Percentiles rank a stretch among this genome's conserved stretches.
Conservation (phyloP, 2,113 vertebrate species). For the Echinops telfairi region DNA sequence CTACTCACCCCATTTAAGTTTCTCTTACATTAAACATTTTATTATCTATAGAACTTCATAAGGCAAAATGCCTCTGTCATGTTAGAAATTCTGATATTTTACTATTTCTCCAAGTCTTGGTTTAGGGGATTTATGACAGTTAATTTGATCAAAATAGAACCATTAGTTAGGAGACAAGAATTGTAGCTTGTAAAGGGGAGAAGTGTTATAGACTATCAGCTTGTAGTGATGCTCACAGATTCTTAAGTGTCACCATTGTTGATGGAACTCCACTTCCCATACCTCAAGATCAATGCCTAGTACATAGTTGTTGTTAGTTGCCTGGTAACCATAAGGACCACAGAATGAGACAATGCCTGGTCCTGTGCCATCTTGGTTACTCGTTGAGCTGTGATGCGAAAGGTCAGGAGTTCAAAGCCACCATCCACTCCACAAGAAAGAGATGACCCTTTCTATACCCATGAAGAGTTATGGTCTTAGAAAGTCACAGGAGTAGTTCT, state of each 20-base stretch:
- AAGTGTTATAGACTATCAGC: background rate
- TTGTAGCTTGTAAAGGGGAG: no score
- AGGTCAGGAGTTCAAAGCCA: no score
- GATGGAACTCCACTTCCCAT: background rate
- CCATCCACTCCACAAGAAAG: no score
- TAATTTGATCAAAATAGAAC: background rate
- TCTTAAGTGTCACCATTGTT: background rate
- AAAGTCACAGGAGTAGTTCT: no score
- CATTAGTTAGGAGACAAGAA: no score
- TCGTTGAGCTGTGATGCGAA: no score
- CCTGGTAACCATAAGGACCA: background rate
- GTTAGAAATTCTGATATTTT: background rate
- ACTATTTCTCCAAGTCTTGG: background rate
- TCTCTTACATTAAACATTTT: background rate
- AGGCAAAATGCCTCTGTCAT: background rate
- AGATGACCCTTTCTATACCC: no score
- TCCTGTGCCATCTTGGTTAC: no score
- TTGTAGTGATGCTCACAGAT: background rate
- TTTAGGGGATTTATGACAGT: background rate
- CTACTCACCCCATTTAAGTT: background rate
- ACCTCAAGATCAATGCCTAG: background rate
- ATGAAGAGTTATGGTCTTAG: no score
- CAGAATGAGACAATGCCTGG: background rate
- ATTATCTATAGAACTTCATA: background rate
- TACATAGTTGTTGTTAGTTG: background rate